Base-by-base conservation (phyloP, 2,797 vertebrate species). In the Eupleurogrammus muticus region DNA sequence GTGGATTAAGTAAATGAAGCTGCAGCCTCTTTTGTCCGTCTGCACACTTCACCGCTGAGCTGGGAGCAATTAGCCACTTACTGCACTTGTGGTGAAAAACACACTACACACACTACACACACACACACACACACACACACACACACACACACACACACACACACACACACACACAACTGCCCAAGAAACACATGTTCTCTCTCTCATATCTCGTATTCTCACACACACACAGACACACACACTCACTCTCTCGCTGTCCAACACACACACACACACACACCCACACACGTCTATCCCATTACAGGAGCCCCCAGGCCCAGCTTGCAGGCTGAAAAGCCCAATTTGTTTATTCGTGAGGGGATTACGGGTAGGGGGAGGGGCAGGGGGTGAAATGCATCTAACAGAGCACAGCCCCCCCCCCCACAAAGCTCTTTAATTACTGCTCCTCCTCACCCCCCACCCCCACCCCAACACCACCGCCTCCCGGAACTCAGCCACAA, bases 301-400 rank as follows among this genome's bases (percentile, higher is more conserved):
- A 89, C 91, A 89, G 85, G 76, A 83, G 85, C 83, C 86, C 83
- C 77, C 48, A 75, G 82, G 79, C 87, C 86, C 88, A 83, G 87
- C 84, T 87, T 88, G 85, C 84, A 67, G 86, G 79, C 89, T 91
- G 79, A 93, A 93, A 93, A 87, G 77, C 87, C 90, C 89, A 94
- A 93, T 94, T 93, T 93, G 91, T 93, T 93, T 90, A 90, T 90
- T 93, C 90, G 87, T 91, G 78, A 84, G 83, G 86, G 89, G 90
- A 94, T 93, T 92, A 93, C 56, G 75, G 76, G 75, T 48, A 53
- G 51, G 60, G 58, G 79, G 73, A 23, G 62, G 49, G 50, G 32
- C 40, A 56, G 63, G 54, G 77, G 73, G 36, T 92, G 88, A 92
- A 92, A 93, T 87, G 84, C 85, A 93, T 92, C 88, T 88, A 90